These are phyloP conservation scores for Ameiurus melas DNA, from an alignment of 2,113 vertebrate genomes.

Conservation along the genomic window DNA sequence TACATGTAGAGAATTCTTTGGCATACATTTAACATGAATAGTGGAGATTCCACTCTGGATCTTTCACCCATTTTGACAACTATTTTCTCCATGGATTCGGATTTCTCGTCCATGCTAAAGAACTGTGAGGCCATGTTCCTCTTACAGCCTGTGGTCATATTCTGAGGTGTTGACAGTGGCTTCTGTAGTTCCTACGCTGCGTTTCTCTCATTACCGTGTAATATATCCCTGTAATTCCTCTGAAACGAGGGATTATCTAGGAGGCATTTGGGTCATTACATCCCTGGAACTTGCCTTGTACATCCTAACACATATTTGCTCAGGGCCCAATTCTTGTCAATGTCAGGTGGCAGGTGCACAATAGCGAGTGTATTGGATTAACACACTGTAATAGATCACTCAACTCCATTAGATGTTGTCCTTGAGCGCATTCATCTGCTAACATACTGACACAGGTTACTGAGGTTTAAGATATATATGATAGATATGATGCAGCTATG, in stretches of 20 bases:
- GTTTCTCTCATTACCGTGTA: slow-evolving; percentile 70
- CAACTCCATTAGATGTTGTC: not conserved
- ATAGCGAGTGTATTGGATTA: slow-evolving; percentile 18
- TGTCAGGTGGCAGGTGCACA: slow-evolving; percentile 44
- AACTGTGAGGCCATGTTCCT: slow-evolving; percentile 48
- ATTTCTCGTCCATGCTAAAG: slow-evolving; percentile 23
- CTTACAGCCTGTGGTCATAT: slow-evolving; percentile 70
- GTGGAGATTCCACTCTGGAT: slow-evolving; percentile 33
- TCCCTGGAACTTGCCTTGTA: slow-evolving; percentile 60
- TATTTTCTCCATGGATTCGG: slow-evolving; percentile 33
- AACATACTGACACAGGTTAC: not conserved
- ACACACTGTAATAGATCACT: not conserved
- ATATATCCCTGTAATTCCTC: slow-evolving; percentile 69
- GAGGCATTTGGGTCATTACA: slow-evolving; percentile 59
- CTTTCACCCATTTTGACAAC: slow-evolving; percentile 39
- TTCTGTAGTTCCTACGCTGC: slow-evolving; percentile 71
- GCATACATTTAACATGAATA: slow-evolving; percentile 31
- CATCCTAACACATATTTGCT: slow-evolving; percentile 45
- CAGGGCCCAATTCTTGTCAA: slow-evolving; percentile 49
- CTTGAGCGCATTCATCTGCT: not conserved
- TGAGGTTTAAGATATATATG: not conserved
- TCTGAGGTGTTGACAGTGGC: slow-evolving; percentile 72
- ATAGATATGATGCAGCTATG: not conserved
- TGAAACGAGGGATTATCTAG: slow-evolving; percentile 66
- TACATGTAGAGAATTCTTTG: slow-evolving; percentile 22